A percentile compares a stretch with the other conserved stretches of the same genome.
Conservation (phyloP, 2,888 invertebrate genomes). For the Xylota sylvarum region DNA sequence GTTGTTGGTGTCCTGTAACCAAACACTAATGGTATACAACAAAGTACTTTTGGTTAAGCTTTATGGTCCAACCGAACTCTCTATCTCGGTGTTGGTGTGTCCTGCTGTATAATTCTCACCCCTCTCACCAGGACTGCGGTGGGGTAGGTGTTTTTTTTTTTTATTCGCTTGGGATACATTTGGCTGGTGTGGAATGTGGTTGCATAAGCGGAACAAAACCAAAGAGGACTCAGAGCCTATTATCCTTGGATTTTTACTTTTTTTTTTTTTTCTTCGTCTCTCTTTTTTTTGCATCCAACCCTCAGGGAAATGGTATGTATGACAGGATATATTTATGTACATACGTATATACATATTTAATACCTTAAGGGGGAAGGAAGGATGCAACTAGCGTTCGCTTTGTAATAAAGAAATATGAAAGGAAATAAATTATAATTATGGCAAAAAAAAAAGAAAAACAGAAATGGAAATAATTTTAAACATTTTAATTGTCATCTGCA, state of each 20-base stretch:
- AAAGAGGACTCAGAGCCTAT: conserved; percentile 54
- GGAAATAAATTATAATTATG: conserved; percentile 69
- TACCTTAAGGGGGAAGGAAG: conserved; percentile 7
- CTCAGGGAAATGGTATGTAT: conserved; percentile 42
- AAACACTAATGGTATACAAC: conserved; percentile 72
- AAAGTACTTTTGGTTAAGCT: conserved; percentile 68
- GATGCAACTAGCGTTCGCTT: conserved; percentile 52
- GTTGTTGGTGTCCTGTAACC: conserved; percentile 29
- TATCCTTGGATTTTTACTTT: conserved; percentile 41
- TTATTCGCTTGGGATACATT: conserved; percentile 27
- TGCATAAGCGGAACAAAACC: conserved; percentile 33
- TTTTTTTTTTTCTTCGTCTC: not conserved
- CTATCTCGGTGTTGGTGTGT: conserved; percentile 15
- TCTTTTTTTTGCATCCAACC: conserved; percentile 3
- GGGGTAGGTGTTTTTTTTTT: conserved; percentile 10
- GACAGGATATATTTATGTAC: not conserved
- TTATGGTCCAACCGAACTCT: conserved; percentile 65
- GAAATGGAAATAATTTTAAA: conserved; percentile 33
- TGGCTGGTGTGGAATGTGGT: conserved; percentile 43
- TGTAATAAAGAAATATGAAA: conserved; percentile 61
- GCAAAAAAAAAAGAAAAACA: too few species aligned
- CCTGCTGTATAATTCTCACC: conserved; percentile 42
- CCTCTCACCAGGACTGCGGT: not conserved
- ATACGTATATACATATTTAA: not conserved
- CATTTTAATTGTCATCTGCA: conserved; percentile 67